Evolutionary conservation across 2,113 vertebrate genomes (phyloP).

Genomic region (Apaloderma vittatum): DNA sequence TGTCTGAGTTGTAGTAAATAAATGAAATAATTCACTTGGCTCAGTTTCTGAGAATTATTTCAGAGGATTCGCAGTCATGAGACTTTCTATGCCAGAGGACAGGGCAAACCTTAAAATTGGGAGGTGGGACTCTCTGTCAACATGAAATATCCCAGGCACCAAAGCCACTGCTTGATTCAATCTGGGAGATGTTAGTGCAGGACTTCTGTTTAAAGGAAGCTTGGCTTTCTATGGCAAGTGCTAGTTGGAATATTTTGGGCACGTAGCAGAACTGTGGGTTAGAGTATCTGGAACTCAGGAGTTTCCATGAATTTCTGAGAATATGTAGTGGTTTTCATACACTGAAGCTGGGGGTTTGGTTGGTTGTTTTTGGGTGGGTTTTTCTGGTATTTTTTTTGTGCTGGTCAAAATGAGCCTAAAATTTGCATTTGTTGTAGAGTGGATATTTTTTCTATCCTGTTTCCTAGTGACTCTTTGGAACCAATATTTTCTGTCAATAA

Average conservation of each 20-base stretch:
- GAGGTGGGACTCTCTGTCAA: neutral
- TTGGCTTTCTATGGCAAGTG: neutral
- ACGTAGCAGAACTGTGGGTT: neutral
- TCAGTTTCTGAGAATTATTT: neutral
- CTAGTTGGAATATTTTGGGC: neutral
- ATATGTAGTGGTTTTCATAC: neutral
- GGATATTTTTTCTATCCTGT: neutral
- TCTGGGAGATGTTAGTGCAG: neutral
- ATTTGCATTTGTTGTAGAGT: neutral
- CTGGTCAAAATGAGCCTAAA: neutral
- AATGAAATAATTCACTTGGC: neutral
- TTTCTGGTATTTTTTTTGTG: neutral
- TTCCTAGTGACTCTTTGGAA: neutral
- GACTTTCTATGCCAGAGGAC: neutral
- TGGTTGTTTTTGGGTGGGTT: neutral
- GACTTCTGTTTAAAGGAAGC: neutral
- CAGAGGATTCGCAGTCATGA: neutral
- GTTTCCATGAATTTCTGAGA: neutral
- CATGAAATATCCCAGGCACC: neutral
- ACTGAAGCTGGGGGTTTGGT: neutral
- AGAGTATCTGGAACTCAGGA: neutral
- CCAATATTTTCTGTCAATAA: neutral
- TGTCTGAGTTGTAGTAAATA: neutral
- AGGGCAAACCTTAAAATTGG: neutral
- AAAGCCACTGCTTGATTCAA: neutral